A percentile compares a stretch with the other conserved stretches of the same genome.
These are phyloP conservation scores for Felis chaus DNA, from an alignment of 2,113 vertebrate genomes.

Conservation along the genomic window DNA sequence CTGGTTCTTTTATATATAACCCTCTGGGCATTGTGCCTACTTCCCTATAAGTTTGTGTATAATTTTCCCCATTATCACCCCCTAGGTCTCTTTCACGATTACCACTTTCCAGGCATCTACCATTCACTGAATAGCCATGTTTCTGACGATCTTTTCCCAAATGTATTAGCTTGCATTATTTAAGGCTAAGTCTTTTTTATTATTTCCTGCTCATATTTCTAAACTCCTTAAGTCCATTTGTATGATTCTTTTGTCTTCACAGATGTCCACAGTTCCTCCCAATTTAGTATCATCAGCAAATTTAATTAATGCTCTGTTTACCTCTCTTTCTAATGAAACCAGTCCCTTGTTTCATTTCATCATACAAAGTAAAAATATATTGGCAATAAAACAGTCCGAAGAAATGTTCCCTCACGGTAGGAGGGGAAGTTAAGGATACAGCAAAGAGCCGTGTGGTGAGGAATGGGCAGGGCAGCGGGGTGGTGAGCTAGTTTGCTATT, in stretches of 20 bases:
- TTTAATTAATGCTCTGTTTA: slow-evolving; percentile 79
- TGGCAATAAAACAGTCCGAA: slow-evolving; percentile 73
- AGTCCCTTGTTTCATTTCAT: slow-evolving; percentile 79
- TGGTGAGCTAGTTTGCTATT: slow-evolving; percentile 32
- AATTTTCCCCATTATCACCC: slow-evolving; percentile 62
- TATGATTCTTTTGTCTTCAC: slow-evolving; percentile 76
- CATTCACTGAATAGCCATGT: slow-evolving; percentile 49
- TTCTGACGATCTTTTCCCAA: slow-evolving; percentile 74
- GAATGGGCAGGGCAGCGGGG: slow-evolving; percentile 7
- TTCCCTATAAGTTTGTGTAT: slow-evolving; percentile 43
- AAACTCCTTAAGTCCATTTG: slow-evolving; percentile 71
- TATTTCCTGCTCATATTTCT: slow-evolving; percentile 79
- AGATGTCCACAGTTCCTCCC: slow-evolving; percentile 77
- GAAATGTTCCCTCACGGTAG: slow-evolving; percentile 66
- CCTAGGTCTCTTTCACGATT: slow-evolving; percentile 61
- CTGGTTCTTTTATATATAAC: slow-evolving; percentile 1
- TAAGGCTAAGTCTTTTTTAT: slow-evolving; percentile 77
- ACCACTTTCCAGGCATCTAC: slow-evolving; percentile 57
- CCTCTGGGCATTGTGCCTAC: neutral
- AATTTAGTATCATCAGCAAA: slow-evolving; percentile 79
- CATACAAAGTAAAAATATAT: slow-evolving; percentile 76
- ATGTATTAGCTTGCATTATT: slow-evolving; percentile 77
- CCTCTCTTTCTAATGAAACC: slow-evolving; percentile 78
- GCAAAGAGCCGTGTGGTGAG: slow-evolving; percentile 47
- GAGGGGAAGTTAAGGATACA: slow-evolving; percentile 68